phyloP scores from a whole-genome alignment of 2,113 vertebrate genomes.

The Dendropsophus ebraccatus region DNA sequence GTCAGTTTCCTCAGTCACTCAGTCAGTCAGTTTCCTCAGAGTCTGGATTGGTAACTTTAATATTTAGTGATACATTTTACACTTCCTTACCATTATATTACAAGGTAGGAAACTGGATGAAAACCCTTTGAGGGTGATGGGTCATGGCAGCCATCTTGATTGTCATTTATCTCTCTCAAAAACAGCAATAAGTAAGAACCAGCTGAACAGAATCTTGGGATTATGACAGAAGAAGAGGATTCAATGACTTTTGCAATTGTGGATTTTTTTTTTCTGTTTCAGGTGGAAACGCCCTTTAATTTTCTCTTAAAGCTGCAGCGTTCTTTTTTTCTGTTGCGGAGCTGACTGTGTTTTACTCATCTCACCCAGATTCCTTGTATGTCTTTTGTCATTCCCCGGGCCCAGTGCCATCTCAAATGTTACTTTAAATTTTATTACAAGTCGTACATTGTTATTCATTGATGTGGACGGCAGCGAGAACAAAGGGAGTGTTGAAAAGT shows the following conservation, averaged over 20 bases:
- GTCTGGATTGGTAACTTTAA: no score
- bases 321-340: background rate
- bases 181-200: no score
- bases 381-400: background rate
- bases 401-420: background rate
- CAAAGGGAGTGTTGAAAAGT: background rate
- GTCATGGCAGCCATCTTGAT: no score
- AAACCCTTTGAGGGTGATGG: no score
- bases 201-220: no score
- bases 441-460: background rate
- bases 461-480: background rate
- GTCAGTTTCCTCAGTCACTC: background rate
- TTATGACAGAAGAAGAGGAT: no score
- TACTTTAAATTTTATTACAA: conserved; percentile 4
- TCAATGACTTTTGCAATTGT: no score
- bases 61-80: no score
- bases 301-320: background rate
- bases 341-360: background rate
- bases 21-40: background rate
- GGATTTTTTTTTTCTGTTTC: background rate
- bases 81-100: no score
- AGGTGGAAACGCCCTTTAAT: background rate
- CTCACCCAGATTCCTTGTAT: background rate
- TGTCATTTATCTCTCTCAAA: no score
- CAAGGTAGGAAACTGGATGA: no score